phyloP scores from a whole-genome alignment of 1,140 invertebrate genomes.

The Onthophagus taurus region DNA sequence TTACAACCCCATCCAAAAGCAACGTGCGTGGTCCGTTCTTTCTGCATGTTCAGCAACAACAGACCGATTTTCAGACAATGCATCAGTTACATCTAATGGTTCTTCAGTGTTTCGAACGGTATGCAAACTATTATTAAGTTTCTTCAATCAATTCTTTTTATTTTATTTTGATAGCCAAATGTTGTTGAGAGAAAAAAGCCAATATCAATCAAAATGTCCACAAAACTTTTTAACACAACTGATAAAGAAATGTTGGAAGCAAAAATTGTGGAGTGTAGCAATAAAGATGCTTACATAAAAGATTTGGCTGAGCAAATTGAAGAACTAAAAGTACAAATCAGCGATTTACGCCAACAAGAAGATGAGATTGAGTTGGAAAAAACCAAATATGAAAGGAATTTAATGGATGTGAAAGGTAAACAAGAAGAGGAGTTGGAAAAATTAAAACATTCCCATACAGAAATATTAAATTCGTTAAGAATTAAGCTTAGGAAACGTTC shows the following conservation, averaged over 20 bases:
- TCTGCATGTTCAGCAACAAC: too few species aligned
- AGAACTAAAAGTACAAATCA: slow-evolving; percentile 25
- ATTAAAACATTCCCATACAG: too few species aligned
- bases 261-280: slow-evolving; percentile 35
- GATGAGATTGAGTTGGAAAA: slow-evolving; percentile 37
- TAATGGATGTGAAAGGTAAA: slow-evolving; percentile 35
- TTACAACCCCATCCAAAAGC: slow-evolving; percentile 22
- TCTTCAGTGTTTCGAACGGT: slow-evolving; percentile 27
- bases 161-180: background rate
- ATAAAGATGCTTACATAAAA: slow-evolving; percentile 34
- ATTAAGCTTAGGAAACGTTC: too few species aligned
- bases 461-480: too few species aligned
- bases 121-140: slow-evolving; percentile 15
- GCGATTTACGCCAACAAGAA: slow-evolving; percentile 26
- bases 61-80: slow-evolving; percentile 16
- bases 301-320: slow-evolving; percentile 34
- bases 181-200: too few species aligned
- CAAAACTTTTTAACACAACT: slow-evolving; percentile 19
- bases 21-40: slow-evolving; percentile 12
- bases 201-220: too few species aligned
- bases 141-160: background rate
- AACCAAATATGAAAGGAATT: slow-evolving; percentile 34
- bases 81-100: slow-evolving; percentile 9
- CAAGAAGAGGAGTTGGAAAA: background rate
- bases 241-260: slow-evolving; percentile 29